Base-by-base conservation (phyloP, 2,888 invertebrate genomes). In the Clistopyga incitator region DNA sequence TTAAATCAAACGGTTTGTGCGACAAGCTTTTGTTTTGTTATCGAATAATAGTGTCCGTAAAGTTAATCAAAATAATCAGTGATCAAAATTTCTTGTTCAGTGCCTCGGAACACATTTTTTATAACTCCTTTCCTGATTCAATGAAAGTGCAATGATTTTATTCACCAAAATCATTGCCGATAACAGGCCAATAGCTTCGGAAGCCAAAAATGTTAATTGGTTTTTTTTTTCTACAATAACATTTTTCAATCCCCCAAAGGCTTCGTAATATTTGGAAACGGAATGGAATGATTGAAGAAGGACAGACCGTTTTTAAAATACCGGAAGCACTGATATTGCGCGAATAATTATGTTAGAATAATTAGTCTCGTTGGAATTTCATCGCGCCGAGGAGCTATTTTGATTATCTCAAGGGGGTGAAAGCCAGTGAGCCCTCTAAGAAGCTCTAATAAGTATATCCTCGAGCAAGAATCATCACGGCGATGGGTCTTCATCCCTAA, bases 351-450 rank as follows among this genome's bases (percentile, higher is more conserved):
- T 42, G 3, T 52, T 34, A 20, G 10, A 38, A 54, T 54, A 25
- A 23, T 15, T 34, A 61, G 3, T 71, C 56, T 74, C 81, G 71
- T 84, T 79, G 81, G 56, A 84, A 84, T 75, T 75, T 81, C 78
- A 20, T 75, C 78, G 84, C 74, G 75, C 81, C 70, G 25, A 59
- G 81, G 81, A 81, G 74, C 81, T 84, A 84, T 78, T 84, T 81
- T 78, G 18, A 78, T 84, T 81, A 75, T 81, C 65, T 81, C 74
- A 81, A 81, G 75, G 81, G 83, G 77, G 77, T 78, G 68, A 80
- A 80, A 83, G 83, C 84, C 80, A 83, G 80, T 71, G 83, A 85
- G 84, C 84, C 76, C 83, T 85, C 82, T 84, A 84, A 75, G 79
- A 82, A 84, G 84, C 84, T 84, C 81, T 81, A 84, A 78, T 52